Base-by-base conservation (phyloP, 2,888 invertebrate species). In the Aphodius sticticus region DNA sequence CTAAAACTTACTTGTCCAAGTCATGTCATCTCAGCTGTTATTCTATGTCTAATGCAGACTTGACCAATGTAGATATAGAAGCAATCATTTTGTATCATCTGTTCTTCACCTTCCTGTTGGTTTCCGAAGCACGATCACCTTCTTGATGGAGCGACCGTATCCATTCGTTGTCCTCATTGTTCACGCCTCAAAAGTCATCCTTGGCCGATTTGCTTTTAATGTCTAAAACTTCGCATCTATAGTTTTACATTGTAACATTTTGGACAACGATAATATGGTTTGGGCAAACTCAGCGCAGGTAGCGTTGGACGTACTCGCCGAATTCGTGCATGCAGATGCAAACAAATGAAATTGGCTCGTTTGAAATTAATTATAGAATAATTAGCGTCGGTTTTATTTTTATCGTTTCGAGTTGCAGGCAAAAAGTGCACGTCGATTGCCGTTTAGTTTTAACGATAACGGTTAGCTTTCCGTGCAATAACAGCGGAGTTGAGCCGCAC, bases 291-390 rank as follows among this genome's bases (percentile, higher is more conserved):
- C 53, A 12, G 12, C 12, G 53, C 53, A 53, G 12, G 38, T 38
- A 38, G 38, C 6, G 38, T 6, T 38, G 6, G 53, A 53, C 53
- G 53, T 12, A 3, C 12, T 9, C 2, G 7, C 12, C 1, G 53
- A 9, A 53, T 53, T 53, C 12, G 53, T 5, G 4, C 53, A 53
- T 53, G 12, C 6, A 53, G 9, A 53, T 53, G 53, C 53, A 53
- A 53, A 53, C 53, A 2, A 53, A 53, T 53, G 53, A 53, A 53
- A 53, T 53, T 53, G 53, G 53, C 9, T 53, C 53, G 53, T 53
- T 53, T 53, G 53, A 53, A 53, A 53, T 74, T 74, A 74, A 74
- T 74, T 74, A 74, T 15, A n/a, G 74, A 74, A 15, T 74, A 74
- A 74, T 74, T 74, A 74, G 26, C 35, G 74, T 36, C 36, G 35